These are phyloP conservation scores for Pogona vitticeps DNA, from an alignment of 2,113 vertebrate species.

Conservation along the genomic window DNA sequence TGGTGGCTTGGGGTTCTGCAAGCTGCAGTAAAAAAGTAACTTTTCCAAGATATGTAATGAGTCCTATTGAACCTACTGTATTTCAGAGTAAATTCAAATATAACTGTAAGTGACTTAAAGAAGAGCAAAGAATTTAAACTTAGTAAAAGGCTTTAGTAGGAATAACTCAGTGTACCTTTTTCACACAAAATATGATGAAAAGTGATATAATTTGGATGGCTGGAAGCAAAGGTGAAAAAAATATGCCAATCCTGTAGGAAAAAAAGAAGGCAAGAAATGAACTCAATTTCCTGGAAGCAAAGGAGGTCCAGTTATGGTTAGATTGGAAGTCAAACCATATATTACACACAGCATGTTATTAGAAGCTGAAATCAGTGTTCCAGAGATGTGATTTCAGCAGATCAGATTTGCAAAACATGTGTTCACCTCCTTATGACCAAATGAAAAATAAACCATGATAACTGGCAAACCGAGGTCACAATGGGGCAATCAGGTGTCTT, in stretches of 20 bases:
- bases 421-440: too few species aligned
- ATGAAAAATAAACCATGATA: too few species aligned
- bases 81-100: neutral
- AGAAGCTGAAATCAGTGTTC: too few species aligned
- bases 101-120: neutral
- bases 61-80: neutral
- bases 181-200: conserved; percentile 89
- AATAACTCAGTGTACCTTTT: conserved; percentile 82
- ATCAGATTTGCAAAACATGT: too few species aligned
- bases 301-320: neutral
- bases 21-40: too few species aligned
- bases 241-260: conserved; percentile 88
- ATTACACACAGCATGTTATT: too few species aligned
- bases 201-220: conserved; percentile 88
- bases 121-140: neutral
- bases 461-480: too few species aligned
- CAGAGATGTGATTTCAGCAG: too few species aligned
- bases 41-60: too few species aligned
- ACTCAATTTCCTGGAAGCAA: neutral
- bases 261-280: conserved; percentile 17
- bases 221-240: conserved; percentile 93
- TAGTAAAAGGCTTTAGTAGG: neutral
- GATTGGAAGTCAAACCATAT: too few species aligned
- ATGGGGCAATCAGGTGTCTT: too few species aligned
- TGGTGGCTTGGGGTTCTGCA: too few species aligned